Evolutionary conservation across 2,113 vertebrate genomes (phyloP), one percentile per base, ranked within the genome.

Genomic region (Polypterus bichir): DNA sequence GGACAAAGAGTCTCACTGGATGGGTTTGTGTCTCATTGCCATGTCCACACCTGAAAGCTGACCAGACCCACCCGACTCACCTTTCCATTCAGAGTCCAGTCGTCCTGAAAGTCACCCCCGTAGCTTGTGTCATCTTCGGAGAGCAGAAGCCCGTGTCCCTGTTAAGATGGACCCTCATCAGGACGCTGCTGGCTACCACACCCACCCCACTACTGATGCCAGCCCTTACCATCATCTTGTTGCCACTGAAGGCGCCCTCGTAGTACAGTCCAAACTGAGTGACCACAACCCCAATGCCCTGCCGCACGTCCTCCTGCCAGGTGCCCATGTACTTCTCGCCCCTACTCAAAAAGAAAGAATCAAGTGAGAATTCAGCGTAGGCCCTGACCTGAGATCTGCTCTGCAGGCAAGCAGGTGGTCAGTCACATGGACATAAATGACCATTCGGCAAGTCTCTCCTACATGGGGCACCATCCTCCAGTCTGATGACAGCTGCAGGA

Each of bases 241-340:
- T 97, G 65, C 79, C 83, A 74, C 82, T 94, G 76, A 99, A 99
- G 65, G 87, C 78, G 62, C 96, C 95, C 77, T 99, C 96, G 1
- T 97, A 95, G 69, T 99, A 99, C 4, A 99, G 79, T 4, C 96
- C 94, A 66, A 98, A 99, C 79, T 99, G 96, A 8, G 94, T 99
- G 62, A 99, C 96, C 44, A 99, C 91, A 4, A 99, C 89, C n/a
- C 91, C 93, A 3, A 81, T 89, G 54, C 96, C 95, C 65, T 97
- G 94, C 53, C 93, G 89, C 62, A 77, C 70, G 65, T 97, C 89
- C 62, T 99, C 95, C 67, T 93, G 91, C 95, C 95, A 99, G 88
- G 89, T 89, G 47, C 96, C 96, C 93, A 99, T 98, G 62, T 92
- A 97, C 77, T 99, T 99, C 71, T 99, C 93, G 44, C 96, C 96